Conservation (phyloP, 2,888 invertebrate genomes). For the Orthonevra nobilis region DNA sequence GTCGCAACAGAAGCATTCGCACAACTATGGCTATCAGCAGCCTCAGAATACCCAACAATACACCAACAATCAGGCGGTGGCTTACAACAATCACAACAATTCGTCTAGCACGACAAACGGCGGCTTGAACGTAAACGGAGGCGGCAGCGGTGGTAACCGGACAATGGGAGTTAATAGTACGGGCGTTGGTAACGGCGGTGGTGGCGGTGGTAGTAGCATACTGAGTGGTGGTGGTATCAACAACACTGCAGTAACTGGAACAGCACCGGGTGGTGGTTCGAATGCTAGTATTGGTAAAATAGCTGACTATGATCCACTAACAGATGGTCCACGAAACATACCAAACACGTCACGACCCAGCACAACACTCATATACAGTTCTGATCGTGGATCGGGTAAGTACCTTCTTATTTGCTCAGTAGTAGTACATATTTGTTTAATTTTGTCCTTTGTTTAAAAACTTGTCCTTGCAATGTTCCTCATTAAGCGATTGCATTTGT, state of each 20-base stretch:
- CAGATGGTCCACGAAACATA: slow-evolving; percentile 85
- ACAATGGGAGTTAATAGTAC: slow-evolving; percentile 51
- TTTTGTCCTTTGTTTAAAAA: slow-evolving; percentile 49
- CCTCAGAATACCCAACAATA: slow-evolving; percentile 66
- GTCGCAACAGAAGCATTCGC: slow-evolving; percentile 65
- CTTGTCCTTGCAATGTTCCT: slow-evolving; percentile 38
- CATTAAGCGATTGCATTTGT: slow-evolving; percentile 29
- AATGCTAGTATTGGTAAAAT: slow-evolving; percentile 85
- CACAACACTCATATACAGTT: slow-evolving; percentile 92
- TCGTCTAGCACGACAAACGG: slow-evolving; percentile 47
- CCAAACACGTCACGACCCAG: slow-evolving; percentile 89
- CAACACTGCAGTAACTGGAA: slow-evolving; percentile 45
- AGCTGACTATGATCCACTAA: slow-evolving; percentile 90
- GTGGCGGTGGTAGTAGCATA: slow-evolving; percentile 70
- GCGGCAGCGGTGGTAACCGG: slow-evolving; percentile 56
- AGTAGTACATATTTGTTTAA: slow-evolving; percentile 12
- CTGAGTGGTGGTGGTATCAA: slow-evolving; percentile 72
- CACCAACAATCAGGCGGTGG: slow-evolving; percentile 61
- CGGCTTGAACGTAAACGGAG: slow-evolving; percentile 66
- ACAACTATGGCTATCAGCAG: slow-evolving; percentile 65
- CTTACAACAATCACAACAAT: slow-evolving; percentile 73
- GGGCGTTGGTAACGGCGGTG: slow-evolving; percentile 62
- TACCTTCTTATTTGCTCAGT: slow-evolving; percentile 36
- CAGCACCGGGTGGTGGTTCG: slow-evolving; percentile 59
- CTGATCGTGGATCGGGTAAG: slow-evolving; percentile 86